Evolutionary conservation across 2,888 invertebrate genomes (phyloP), one percentile per base, ranked within the genome.

Genomic region (Nezara viridula): DNA sequence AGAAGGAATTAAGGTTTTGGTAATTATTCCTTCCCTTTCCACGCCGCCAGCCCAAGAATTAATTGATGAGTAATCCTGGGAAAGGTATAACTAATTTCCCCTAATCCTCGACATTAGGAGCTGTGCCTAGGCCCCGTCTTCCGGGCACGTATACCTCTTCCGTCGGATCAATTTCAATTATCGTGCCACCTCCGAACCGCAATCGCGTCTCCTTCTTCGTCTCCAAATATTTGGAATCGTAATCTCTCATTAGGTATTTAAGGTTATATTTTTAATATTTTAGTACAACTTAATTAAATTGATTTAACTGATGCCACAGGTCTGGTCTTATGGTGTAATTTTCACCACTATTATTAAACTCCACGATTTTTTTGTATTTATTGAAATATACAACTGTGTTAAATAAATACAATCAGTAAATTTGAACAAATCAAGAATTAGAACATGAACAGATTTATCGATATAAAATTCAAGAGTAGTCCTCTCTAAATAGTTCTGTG

Each of bases 51-150:
- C 86, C 66, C 49, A 19, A 27, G 88, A 44, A 88, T 88, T 88
- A 88, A 88, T 88, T 88, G 88, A 47, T 32, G 66, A 44, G 44
- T 88, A 88, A 88, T 88, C 88, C 88, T 40, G 21, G 21, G 66
- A 73, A 73, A 88, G 88, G 88, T 88, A 86, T 60, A 60, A 86
- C 55, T 86, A 86, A 86, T 86, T 86, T 86, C 86, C 37, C 24
- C 32, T 86, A 86, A 86, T 86, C 86, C 86, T 60, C 24, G 86
- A 86, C 86, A 86, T 86, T 86, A 86, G 60, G 37, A 55, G 81
- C 77, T n/a, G 86, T 21, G 32, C n/a, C 55, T 52, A 86, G 60
- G 32, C 7, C 10, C 60, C 86, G 86, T n/a, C 52, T 40, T 44
- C 40, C 40, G 32, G 86, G 86, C 86, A 86, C 86, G 86, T 86